Conservation (phyloP, 2,888 invertebrate species). For the Timema cristinae region DNA sequence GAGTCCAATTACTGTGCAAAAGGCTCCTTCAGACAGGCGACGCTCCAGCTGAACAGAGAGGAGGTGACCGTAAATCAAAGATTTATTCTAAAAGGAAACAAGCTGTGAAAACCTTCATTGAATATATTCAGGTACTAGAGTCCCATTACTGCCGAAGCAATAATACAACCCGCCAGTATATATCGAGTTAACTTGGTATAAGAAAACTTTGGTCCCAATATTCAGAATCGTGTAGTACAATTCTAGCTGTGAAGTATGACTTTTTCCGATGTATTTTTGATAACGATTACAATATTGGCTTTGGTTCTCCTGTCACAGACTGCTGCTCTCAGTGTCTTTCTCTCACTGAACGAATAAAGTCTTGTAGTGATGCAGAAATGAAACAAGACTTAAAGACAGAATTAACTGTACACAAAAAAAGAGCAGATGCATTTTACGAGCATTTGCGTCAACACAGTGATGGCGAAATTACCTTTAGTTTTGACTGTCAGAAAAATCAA, state of each 20-base stretch:
- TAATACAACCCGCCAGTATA: slow-evolving; percentile 9
- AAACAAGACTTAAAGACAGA: background rate
- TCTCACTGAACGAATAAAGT: background rate
- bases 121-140: slow-evolving; percentile 8
- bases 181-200: slow-evolving; percentile 7
- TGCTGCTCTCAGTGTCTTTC: background rate
- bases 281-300: background rate
- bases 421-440: slow-evolving; percentile 5
- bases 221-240: background rate
- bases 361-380: background rate
- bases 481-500: slow-evolving; percentile 8
- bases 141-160: slow-evolving; percentile 13
- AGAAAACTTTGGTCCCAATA: slow-evolving; percentile 3
- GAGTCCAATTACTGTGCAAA: slow-evolving; percentile 8
- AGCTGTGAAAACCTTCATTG: slow-evolving; percentile 9
- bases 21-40: background rate
- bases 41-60: background rate
- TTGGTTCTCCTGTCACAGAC: slow-evolving; percentile 1
- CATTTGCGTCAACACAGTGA: background rate
- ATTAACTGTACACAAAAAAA: background rate
- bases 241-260: slow-evolving; percentile 4
- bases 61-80: slow-evolving; percentile 1
- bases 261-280: slow-evolving; percentile 12
- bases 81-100: background rate
- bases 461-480: slow-evolving; percentile 6